A percentile compares a stretch with the other conserved stretches of the same genome.
Conservation (phyloP, 1,140 invertebrate species). For the Cydia strobilella region DNA sequence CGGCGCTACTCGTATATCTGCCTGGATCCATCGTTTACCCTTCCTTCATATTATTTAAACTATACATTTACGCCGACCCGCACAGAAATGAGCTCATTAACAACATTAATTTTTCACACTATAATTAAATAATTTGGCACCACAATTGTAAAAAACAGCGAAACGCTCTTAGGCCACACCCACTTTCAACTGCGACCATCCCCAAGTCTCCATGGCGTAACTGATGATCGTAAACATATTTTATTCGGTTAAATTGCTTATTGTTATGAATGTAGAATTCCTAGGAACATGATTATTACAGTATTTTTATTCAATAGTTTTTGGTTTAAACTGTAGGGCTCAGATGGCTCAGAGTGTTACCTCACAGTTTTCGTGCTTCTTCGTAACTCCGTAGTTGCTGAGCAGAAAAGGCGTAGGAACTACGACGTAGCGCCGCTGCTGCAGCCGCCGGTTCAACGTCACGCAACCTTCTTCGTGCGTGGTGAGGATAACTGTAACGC, state of each 20-base stretch:
- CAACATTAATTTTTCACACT: slow-evolving; percentile 11
- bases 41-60: slow-evolving; percentile 3
- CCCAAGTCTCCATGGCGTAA: neutral
- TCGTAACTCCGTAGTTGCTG: slow-evolving; percentile 65
- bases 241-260: slow-evolving; percentile 22
- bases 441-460: slow-evolving; percentile 50
- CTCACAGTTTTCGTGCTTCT: slow-evolving; percentile 58
- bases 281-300: slow-evolving; percentile 30
- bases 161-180: neutral
- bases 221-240: neutral
- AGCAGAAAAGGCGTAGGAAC: slow-evolving; percentile 76
- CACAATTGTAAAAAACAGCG: slow-evolving; percentile 12
- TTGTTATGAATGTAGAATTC: slow-evolving; percentile 29
- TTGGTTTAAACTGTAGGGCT: neutral
- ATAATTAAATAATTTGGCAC: slow-evolving; percentile 8
- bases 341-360: slow-evolving; percentile 62
- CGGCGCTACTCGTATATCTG: no score
- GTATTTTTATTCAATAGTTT: slow-evolving; percentile 2
- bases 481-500: slow-evolving; percentile 46
- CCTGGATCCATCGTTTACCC: neutral
- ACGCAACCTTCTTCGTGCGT: slow-evolving; percentile 45
- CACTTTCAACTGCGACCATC: neutral
- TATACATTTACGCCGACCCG: neutral
- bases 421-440: slow-evolving; percentile 53
- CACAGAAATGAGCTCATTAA: slow-evolving; percentile 4